Percentiles rank a stretch among this genome's conserved stretches.
Conservation (phyloP, 2,888 invertebrate genomes). For the Beris morrisii region DNA sequence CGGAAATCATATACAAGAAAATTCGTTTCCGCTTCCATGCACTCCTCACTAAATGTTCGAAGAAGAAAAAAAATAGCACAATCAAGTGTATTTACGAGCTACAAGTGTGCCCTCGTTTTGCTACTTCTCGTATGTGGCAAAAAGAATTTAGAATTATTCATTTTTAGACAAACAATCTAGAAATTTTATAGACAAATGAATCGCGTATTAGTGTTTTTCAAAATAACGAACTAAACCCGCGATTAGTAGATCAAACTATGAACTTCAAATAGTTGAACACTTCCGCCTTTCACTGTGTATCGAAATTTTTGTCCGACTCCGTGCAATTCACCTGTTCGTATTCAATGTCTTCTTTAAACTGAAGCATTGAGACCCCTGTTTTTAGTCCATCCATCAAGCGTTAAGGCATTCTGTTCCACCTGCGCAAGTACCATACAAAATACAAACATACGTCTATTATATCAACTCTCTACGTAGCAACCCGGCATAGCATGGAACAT, state of each 20-base stretch:
- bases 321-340: conserved; percentile 17
- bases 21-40: conserved; percentile 29
- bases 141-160: neutral
- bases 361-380: conserved; percentile 9
- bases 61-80: neutral
- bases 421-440: conserved; percentile 17
- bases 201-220: too few species aligned
- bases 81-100: neutral
- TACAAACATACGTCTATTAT: neutral
- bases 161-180: too few species aligned
- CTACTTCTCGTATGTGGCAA: conserved; percentile 1
- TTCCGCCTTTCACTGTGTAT: neutral
- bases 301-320: neutral
- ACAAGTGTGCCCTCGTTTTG: neutral
- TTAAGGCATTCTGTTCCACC: conserved; percentile 15
- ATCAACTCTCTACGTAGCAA: conserved; percentile 26
- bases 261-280: neutral
- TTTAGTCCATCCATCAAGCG: conserved; percentile 5
- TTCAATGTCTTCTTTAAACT: conserved; percentile 9
- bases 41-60: conserved; percentile 8
- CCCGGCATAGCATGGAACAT: conserved; percentile 1
- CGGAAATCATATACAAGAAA: conserved; percentile 22
- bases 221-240: too few species aligned
- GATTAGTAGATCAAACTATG: too few species aligned
- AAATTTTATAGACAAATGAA: too few species aligned